Evolutionary conservation across 2,797 vertebrate species (phyloP), one percentile per base, ranked within the genome.

Genomic region (Chromobotia macracanthus): DNA sequence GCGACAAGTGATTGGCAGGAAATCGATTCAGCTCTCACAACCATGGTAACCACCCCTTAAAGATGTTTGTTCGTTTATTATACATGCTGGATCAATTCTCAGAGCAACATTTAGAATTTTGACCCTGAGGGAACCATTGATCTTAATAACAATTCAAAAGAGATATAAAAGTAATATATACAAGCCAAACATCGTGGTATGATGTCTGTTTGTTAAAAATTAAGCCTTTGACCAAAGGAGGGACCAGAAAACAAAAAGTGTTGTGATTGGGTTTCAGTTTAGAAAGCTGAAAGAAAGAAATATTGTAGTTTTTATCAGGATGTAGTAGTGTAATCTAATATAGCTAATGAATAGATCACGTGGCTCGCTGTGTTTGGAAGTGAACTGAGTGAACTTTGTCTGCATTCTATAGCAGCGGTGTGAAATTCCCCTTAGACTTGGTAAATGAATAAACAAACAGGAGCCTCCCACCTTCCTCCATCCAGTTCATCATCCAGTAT

Each of bases 391-490:
- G 31, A 69, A 19, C 63, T 75, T 69, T 70, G 60, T 28, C 44
- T 44, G 38, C 72, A 67, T 72, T 84, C 18, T 84, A 58, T 4
- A 64, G 69, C 64, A 50, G 51, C 53, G 10, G 63, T 60, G 50
- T 64, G 85, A 81, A 86, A 86, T 86, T 86, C 82, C 82, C 69
- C 80, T 75, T 72, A 61, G 61, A 28, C 70, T 69, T 74, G 70
- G 51, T 80, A 66, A 82, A 77, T 73, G 68, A 79, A 67, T 64
- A 50, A 77, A 56, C 51, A 73, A 64, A 69, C 81, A 75, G 48
- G 38, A 65, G 66, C 46, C 18, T 16, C 6, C 63, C 19, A 48
- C 44, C 50, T 79, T 81, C 48, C 23, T 64, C 44, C 35, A 11
- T 31, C 65, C 44, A 63, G 31, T 3, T 12, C 31, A 35, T 55